phyloP scores from a whole-genome alignment of 2,888 invertebrate genomes.

The Rhodophaea formosa region DNA sequence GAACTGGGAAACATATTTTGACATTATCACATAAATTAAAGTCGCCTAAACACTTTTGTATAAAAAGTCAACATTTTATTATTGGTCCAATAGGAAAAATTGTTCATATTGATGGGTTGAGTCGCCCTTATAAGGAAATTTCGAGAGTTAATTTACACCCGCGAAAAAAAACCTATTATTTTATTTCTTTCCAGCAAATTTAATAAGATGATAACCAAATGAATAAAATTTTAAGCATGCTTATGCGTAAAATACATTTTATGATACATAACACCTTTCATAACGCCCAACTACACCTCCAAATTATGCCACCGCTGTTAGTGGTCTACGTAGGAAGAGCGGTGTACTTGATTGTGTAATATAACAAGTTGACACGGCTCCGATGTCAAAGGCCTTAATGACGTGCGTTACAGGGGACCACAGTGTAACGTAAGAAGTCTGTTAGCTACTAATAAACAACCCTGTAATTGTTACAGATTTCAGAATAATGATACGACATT shows the following conservation, averaged over 20 bases:
- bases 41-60: too few relatives aligned
- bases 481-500: neutral
- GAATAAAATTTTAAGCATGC: too few relatives aligned
- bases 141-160: too few relatives aligned
- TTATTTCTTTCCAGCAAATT: too few relatives aligned
- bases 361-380: conserved; percentile 24
- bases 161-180: too few relatives aligned
- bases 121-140: too few relatives aligned
- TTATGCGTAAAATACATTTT: neutral
- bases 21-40: too few relatives aligned
- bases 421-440: conserved; percentile 38
- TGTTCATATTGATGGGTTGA: too few relatives aligned
- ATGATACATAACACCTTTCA: neutral
- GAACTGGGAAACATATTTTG: too few relatives aligned
- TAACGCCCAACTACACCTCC: neutral
- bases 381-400: conserved; percentile 43
- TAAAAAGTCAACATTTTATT: too few relatives aligned
- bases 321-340: neutral
- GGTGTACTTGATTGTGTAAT: conserved; percentile 16
- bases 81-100: too few relatives aligned
- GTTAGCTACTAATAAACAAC: conserved; percentile 20
- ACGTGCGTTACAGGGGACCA: conserved; percentile 27
- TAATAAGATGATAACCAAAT: too few relatives aligned
- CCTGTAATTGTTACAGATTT: conserved; percentile 5
- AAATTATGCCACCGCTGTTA: conserved; percentile 3